Percentiles rank a stretch among this genome's conserved stretches.
These are phyloP conservation scores for Drosophila sturtevanti DNA, from an alignment of 1,140 invertebrate species.

Conservation along the genomic window DNA sequence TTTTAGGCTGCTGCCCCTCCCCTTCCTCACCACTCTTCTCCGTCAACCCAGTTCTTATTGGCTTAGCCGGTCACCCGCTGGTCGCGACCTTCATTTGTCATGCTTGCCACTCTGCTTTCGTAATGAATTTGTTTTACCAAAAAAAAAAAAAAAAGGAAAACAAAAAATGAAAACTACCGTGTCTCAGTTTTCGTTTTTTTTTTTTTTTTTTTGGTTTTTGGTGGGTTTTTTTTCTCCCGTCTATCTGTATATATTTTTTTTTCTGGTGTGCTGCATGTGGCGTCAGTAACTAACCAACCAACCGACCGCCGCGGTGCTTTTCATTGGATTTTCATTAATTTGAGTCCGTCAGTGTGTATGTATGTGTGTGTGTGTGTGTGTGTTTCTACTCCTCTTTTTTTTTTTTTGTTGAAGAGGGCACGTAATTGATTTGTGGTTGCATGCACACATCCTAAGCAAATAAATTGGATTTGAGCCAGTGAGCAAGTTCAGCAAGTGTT, in stretches of 20 bases:
- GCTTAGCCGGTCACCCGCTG: slow-evolving; percentile 63
- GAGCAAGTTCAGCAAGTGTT: slow-evolving; percentile 1
- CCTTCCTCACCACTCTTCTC: no score
- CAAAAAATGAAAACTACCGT: slow-evolving; percentile 32
- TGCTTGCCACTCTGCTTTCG: slow-evolving; percentile 35
- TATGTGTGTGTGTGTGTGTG: slow-evolving; percentile 12
- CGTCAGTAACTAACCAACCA: slow-evolving; percentile 7
- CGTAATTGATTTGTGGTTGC: slow-evolving; percentile 69
- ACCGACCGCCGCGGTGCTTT: slow-evolving; percentile 37
- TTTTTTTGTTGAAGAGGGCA: slow-evolving; percentile 33
- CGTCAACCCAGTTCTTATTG: slow-evolving; percentile 44
- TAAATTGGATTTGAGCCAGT: slow-evolving; percentile 55
- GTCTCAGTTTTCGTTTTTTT: slow-evolving; percentile 52
- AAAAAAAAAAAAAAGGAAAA: slow-evolving; percentile 37
- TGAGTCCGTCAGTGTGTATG: slow-evolving; percentile 40
- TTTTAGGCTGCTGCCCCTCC: slow-evolving; percentile 5
- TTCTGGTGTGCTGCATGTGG: slow-evolving; percentile 56
- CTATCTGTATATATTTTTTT: slow-evolving; percentile 17
- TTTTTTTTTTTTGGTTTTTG: slow-evolving; percentile 35
- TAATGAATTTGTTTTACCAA: slow-evolving; percentile 70
- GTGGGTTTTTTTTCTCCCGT: no score
- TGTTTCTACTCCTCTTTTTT: slow-evolving; percentile 19
- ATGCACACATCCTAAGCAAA: slow-evolving; percentile 53
- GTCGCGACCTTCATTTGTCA: slow-evolving; percentile 67
- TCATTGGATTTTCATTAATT: slow-evolving; percentile 76